Percentiles rank a stretch among this genome's conserved stretches.
Evolutionary conservation across 2,113 vertebrate species (phyloP).

Genomic region (Spizaetus ornatus): DNA sequence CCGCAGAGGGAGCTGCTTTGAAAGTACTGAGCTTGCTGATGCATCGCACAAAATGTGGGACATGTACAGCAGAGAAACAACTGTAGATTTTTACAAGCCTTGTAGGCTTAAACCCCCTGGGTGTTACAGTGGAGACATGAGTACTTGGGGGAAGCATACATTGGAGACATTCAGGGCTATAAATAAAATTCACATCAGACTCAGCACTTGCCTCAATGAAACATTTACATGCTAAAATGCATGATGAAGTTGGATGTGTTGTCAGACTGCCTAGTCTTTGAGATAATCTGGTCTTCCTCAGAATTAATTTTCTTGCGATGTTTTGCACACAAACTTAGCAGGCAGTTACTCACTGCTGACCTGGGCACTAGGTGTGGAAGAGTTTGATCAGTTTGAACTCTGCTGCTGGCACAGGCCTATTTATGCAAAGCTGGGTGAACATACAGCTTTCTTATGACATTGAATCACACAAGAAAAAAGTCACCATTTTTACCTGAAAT

Average conservation of each 20-base stretch:
- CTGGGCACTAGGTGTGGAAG: neutral
- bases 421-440: neutral
- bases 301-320: neutral
- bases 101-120: neutral
- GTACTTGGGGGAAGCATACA: neutral
- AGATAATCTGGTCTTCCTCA: slow-evolving; percentile 5
- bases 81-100: neutral
- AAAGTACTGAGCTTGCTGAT: slow-evolving; percentile 12
- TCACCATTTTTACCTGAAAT: neutral
- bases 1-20: neutral
- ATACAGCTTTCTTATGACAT: neutral
- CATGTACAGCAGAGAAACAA: neutral
- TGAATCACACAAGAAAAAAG: neutral
- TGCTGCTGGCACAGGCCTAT: neutral
- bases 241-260: slow-evolving; percentile 45
- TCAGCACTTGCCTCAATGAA: slow-evolving; percentile 50
- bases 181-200: slow-evolving; percentile 51
- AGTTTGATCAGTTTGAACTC: neutral
- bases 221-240: slow-evolving; percentile 44
- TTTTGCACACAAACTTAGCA: neutral
- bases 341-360: neutral
- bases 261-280: slow-evolving; percentile 15
- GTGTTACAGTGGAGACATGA: neutral
- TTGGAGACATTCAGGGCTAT: neutral
- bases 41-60: neutral